Conservation (phyloP, 2,113 vertebrate species). For the Hippocampus guttulatus region DNA sequence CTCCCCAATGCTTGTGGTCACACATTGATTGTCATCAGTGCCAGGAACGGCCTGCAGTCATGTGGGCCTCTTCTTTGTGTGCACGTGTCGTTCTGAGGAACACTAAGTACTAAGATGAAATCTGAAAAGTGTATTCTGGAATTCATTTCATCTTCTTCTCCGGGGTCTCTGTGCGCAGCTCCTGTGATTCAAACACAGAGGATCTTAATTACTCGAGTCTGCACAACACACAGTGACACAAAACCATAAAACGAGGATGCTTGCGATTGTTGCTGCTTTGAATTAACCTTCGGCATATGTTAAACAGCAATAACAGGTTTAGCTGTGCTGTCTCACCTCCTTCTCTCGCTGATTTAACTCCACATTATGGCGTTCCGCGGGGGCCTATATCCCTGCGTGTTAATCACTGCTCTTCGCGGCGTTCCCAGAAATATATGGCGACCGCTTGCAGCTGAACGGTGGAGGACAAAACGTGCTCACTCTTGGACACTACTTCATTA, state of each 20-base stretch:
- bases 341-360: constrained; percentile 69
- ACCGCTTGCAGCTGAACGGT: constrained; percentile 81
- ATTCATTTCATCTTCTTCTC: constrained; percentile 10
- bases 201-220: constrained; percentile 47
- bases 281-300: constrained; percentile 71
- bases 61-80: background rate
- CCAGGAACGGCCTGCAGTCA: background rate
- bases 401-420: constrained; percentile 68
- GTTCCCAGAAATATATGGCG: constrained; percentile 67
- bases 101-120: background rate
- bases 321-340: constrained; percentile 52
- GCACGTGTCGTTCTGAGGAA: background rate
- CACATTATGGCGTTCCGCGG: constrained; percentile 66
- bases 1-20: background rate
- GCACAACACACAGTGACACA: constrained; percentile 31
- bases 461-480: constrained; percentile 85
- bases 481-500: constrained; percentile 96
- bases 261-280: constrained; percentile 49
- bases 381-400: constrained; percentile 68
- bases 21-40: background rate
- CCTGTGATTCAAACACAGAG: constrained; percentile 4
- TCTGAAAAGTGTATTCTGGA: background rate
- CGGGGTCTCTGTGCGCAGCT: background rate
- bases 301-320: constrained; percentile 71
- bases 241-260: constrained; percentile 48